A percentile compares a stretch with the other conserved stretches of the same genome.
Evolutionary conservation across 2,888 invertebrate genomes (phyloP).

Genomic region (Siphlonurus alternatus): DNA sequence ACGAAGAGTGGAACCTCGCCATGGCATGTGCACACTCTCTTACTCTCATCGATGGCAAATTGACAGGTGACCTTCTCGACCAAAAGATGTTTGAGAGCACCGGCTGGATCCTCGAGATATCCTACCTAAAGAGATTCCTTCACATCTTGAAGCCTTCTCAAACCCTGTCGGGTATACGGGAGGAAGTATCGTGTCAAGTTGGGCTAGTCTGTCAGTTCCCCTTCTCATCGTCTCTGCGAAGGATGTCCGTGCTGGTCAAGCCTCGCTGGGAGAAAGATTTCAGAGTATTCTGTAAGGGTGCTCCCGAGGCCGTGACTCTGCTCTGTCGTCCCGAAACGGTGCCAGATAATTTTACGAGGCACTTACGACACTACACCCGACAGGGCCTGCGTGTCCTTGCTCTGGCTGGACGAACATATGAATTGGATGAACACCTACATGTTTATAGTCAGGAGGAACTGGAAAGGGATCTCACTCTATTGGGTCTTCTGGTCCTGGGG

Average conservation of each 20-base stretch:
- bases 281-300: slow-evolving; percentile 77
- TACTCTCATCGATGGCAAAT: slow-evolving; percentile 69
- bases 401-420: slow-evolving; percentile 56
- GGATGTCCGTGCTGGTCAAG: slow-evolving; percentile 78
- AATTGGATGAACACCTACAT: slow-evolving; percentile 46
- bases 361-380: slow-evolving; percentile 71
- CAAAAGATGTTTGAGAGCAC: slow-evolving; percentile 95
- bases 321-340: slow-evolving; percentile 61
- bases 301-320: slow-evolving; percentile 78
- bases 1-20: slow-evolving; percentile 38
- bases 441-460: slow-evolving; percentile 61
- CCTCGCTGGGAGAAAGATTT: slow-evolving; percentile 54
- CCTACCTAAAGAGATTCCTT: no score
- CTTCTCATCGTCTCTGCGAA: slow-evolving; percentile 71
- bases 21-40: slow-evolving; percentile 90
- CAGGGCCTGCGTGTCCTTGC: slow-evolving; percentile 90
- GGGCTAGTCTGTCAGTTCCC: slow-evolving; percentile 76
- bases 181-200: slow-evolving; percentile 57
- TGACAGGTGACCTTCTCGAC: slow-evolving; percentile 90
- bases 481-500: slow-evolving; percentile 86
- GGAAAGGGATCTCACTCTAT: slow-evolving; percentile 62
- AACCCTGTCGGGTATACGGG: slow-evolving; percentile 67
- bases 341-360: slow-evolving; percentile 58
- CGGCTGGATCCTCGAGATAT: slow-evolving; percentile 74
- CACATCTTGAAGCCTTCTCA: no score